Base-by-base conservation (phyloP, 2,113 vertebrate genomes). In the Protobothrops flavoviridis region DNA sequence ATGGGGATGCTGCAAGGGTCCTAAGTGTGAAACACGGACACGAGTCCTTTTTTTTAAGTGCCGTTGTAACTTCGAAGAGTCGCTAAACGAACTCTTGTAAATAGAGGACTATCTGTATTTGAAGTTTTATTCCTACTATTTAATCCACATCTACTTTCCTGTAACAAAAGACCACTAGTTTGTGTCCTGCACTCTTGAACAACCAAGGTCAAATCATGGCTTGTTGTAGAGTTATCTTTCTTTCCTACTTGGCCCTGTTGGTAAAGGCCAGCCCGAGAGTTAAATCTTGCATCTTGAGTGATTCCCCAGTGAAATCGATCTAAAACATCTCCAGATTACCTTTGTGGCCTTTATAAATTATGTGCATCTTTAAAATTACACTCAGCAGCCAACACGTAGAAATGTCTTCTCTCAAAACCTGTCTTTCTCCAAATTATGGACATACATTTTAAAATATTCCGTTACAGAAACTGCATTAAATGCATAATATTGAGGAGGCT, bases 301-400 rank as follows among this genome's bases (percentile, higher is more conserved):
- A 20, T 39, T 85, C 23, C 91, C 33, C 50, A 52, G 64, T 39
- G 29, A 45, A 92, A 87, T 12, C 17, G 91, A 6, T 17, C 26
- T 23, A 64, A 55, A 52, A 24, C 33, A 23, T 52, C 87, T 92
- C 57, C 20, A 45, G 7, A 43, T 85, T 10, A 64, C 91, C 48
- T 92, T 64, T 53, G 43, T 64, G 87, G 57, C 57, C 43, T 20
- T 92, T 56, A 92, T 64, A 87, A 92, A 87, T 61, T 45, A 87
- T 88, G 39, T 20, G n/a, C 48, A 39, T 69, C 13, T 64, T 92
- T 69, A 43, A 59, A 91, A 89, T 89, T 89, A 89, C 29, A 39
- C 55, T 33, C 86, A 89, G 91, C 87, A 74, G 87, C 17, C 69
- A 88, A 88, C 59, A 29, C 11, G 43, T 53, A 88, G 23, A 55